phyloP scores from a whole-genome alignment of 2,888 invertebrate species.

The Cerceris ruficornis region DNA sequence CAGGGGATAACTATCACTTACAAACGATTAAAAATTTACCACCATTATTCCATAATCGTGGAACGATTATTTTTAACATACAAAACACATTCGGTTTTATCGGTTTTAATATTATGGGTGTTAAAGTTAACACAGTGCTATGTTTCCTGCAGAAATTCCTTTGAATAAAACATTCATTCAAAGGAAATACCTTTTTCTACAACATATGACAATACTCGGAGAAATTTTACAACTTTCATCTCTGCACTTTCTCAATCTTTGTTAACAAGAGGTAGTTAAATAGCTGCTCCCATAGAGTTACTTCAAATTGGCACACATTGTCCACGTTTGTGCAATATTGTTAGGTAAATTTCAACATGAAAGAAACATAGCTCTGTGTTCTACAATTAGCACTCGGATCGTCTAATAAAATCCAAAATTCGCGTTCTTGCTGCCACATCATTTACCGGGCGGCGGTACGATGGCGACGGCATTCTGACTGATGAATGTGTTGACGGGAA shows the following conservation, averaged over 20 bases:
- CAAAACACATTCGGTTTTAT: slow-evolving; percentile 54
- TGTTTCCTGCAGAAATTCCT: slow-evolving; percentile 53
- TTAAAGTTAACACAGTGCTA: slow-evolving; percentile 70
- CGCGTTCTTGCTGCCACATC: slow-evolving; percentile 67
- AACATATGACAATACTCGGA: too few relatives aligned
- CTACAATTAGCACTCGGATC: slow-evolving; percentile 62
- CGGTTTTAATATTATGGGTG: slow-evolving; percentile 31
- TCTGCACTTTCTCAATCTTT: too few relatives aligned
- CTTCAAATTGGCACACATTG: background rate
- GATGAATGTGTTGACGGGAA: slow-evolving; percentile 78
- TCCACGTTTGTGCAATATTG: background rate
- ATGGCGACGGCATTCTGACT: slow-evolving; percentile 78
- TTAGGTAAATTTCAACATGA: background rate
- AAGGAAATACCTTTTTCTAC: too few relatives aligned
- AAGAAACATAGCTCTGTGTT: slow-evolving; percentile 67
- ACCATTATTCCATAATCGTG: slow-evolving; percentile 42
- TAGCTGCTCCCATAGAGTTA: too few relatives aligned
- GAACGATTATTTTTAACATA: slow-evolving; percentile 52
- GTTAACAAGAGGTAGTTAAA: too few relatives aligned
- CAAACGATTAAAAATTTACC: slow-evolving; percentile 44
- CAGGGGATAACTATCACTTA: slow-evolving; percentile 50
- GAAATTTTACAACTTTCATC: too few relatives aligned
- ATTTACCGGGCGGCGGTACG: slow-evolving; percentile 79
- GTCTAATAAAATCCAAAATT: slow-evolving; percentile 61
- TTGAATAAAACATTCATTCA: too few relatives aligned